Percentiles rank a stretch among this genome's conserved stretches.
Conservation (phyloP, 2,113 vertebrate genomes). For the Mormyrus iriodes region DNA sequence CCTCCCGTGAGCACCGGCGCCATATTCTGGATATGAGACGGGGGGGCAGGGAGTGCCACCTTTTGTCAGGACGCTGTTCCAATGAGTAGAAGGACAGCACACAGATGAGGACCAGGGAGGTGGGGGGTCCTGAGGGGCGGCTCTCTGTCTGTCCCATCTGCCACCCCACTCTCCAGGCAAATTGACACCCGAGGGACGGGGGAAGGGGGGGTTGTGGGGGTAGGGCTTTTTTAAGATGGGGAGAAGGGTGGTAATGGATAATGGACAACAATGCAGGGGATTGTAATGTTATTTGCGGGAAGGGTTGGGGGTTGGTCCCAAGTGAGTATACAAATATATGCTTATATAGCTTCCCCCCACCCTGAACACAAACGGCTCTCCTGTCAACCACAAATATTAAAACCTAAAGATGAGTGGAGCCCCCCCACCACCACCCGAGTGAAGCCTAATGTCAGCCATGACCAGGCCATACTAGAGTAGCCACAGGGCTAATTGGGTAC, state of each 20-base stretch:
- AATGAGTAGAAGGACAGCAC: neutral
- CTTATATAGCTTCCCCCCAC: constrained; percentile 24
- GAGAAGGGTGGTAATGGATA: constrained; percentile 48
- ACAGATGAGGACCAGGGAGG: constrained; percentile 20
- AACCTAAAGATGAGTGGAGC: neutral
- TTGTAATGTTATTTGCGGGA: constrained; percentile 48
- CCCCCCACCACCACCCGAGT: constrained; percentile 31
- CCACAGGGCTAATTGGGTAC: constrained; percentile 65
- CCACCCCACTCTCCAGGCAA: constrained; percentile 58
- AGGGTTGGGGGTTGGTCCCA: constrained; percentile 35
- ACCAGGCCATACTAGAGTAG: constrained; percentile 53
- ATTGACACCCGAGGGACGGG: constrained; percentile 65
- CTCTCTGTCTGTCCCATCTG: constrained; percentile 70
- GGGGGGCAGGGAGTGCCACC: neutral
- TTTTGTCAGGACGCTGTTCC: constrained; percentile 26
- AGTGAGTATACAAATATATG: constrained; percentile 39
- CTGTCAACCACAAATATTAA: constrained; percentile 12
- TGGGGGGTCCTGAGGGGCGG: constrained; percentile 55
- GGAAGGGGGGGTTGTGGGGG: constrained; percentile 12
- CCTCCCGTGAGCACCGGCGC: neutral
- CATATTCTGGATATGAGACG: neutral
- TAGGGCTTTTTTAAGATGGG: constrained; percentile 51
- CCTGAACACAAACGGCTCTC: constrained; percentile 15
- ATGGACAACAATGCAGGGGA: constrained; percentile 58
- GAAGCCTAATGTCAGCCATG: constrained; percentile 59